phyloP scores from a whole-genome alignment of 1,140 invertebrate genomes.

The Brachionus manjavacas region DNA sequence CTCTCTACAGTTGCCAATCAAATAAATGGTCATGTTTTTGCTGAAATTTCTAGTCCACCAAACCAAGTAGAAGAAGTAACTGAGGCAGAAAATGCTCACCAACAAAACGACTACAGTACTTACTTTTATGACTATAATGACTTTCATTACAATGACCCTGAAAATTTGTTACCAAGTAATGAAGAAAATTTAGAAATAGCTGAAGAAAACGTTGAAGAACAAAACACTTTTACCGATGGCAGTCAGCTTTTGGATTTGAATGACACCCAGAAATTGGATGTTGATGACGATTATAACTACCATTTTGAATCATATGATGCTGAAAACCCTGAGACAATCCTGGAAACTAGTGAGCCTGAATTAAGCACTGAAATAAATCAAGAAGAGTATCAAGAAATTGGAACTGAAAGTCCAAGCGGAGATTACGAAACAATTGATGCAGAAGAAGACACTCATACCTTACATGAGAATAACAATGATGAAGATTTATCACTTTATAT shows the following conservation, averaged over 20 bases:
- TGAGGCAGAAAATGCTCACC: background rate
- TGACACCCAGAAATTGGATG: background rate
- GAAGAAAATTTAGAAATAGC: background rate
- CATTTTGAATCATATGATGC: background rate
- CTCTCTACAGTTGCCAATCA: background rate
- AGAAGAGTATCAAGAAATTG: background rate
- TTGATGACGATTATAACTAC: background rate
- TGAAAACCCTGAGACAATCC: background rate
- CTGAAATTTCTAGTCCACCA: background rate
- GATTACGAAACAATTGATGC: background rate
- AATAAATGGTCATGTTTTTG: background rate
- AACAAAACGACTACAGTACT: background rate
- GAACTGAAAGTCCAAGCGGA: background rate
- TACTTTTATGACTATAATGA: background rate
- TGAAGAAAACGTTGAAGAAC: background rate
- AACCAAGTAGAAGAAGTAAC: background rate
- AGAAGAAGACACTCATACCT: background rate
- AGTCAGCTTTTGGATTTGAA: background rate
- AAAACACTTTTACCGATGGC: background rate
- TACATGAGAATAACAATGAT: background rate
- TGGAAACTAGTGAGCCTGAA: background rate
- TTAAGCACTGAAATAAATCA: background rate
- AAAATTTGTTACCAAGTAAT: background rate
- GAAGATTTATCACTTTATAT: background rate
- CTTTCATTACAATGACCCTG: background rate